Evolutionary conservation across 2,797 vertebrate species (phyloP).

Genomic region (Remorina albescens): DNA sequence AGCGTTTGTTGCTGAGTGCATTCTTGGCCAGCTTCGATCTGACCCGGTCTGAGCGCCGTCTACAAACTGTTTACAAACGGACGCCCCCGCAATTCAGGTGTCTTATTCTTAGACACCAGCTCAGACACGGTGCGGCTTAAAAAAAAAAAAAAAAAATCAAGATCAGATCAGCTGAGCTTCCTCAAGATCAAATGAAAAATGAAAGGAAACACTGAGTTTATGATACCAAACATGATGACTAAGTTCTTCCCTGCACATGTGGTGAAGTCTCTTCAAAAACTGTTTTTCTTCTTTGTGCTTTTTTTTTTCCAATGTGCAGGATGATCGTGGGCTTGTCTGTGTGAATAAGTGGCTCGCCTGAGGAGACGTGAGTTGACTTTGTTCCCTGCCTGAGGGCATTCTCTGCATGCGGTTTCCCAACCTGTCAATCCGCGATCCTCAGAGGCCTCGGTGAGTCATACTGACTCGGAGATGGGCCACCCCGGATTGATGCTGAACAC

Average conservation of each 20-base stretch:
- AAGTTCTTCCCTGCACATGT: slow-evolving; percentile 51
- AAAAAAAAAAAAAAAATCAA: slow-evolving; percentile 1
- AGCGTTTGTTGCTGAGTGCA: slow-evolving; percentile 61
- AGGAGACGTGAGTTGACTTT: slow-evolving; percentile 70
- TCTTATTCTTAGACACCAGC: slow-evolving; percentile 51
- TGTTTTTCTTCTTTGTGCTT: slow-evolving; percentile 12
- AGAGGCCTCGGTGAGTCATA: slow-evolving; percentile 72
- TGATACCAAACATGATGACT: slow-evolving; percentile 41
- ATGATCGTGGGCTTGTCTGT: slow-evolving; percentile 50
- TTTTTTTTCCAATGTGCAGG: slow-evolving; percentile 22
- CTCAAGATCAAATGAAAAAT: slow-evolving; percentile 26
- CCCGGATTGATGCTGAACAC: slow-evolving; percentile 52
- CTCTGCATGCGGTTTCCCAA: slow-evolving; percentile 72
- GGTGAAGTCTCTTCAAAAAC: slow-evolving; percentile 21
- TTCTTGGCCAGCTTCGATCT: slow-evolving; percentile 67
- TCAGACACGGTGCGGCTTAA: neutral
- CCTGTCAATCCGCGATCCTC: slow-evolving; percentile 80
- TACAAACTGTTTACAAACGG: slow-evolving; percentile 67
- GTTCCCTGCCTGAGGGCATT: slow-evolving; percentile 67
- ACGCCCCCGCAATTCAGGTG: slow-evolving; percentile 57
- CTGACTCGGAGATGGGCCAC: slow-evolving; percentile 64
- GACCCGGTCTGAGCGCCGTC: slow-evolving; percentile 57
- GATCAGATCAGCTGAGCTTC: slow-evolving; percentile 17
- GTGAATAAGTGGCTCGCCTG: slow-evolving; percentile 51
- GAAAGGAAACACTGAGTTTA: slow-evolving; percentile 12